Evolutionary conservation across 35 echinoderm and acorn worm genomes (phyloP).

Genomic region (Amphiura filiformis): DNA sequence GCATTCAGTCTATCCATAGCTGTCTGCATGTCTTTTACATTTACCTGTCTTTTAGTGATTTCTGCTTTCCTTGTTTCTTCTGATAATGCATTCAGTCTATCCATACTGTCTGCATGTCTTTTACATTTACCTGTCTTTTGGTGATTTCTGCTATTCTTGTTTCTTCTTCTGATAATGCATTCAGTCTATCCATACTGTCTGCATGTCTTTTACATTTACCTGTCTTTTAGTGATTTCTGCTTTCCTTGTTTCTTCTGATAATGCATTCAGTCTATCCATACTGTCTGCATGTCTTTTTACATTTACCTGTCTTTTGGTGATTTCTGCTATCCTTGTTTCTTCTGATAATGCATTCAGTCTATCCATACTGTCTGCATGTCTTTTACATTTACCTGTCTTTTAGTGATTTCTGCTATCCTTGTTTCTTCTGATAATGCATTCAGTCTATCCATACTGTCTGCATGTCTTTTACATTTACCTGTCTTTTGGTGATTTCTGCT

Average conservation of each 20-base stretch:
- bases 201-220: constrained; percentile 46
- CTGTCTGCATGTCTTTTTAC: constrained; percentile 50
- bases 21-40: constrained; percentile 44
- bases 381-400: constrained; percentile 41
- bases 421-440: constrained; percentile 17
- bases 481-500: constrained; percentile 27
- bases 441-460: constrained; percentile 28
- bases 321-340: constrained; percentile 17
- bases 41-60: constrained; percentile 35
- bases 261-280: constrained; percentile 13
- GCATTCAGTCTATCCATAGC: constrained; percentile 36
- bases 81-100: constrained; percentile 5
- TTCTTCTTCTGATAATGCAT: constrained; percentile 17
- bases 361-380: constrained; percentile 46
- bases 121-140: constrained; percentile 39
- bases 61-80: constrained; percentile 2
- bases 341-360: constrained; percentile 12
- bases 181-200: constrained; percentile 28
- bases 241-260: constrained; percentile 17
- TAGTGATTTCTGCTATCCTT: not conserved
- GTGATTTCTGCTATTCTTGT: constrained; percentile 19
- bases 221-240: constrained; percentile 19
- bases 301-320: constrained; percentile 33
- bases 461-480: constrained; percentile 46
- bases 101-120: constrained; percentile 45